Conservation (phyloP, 2,888 invertebrate genomes). For the Sabatieria punctata region DNA sequence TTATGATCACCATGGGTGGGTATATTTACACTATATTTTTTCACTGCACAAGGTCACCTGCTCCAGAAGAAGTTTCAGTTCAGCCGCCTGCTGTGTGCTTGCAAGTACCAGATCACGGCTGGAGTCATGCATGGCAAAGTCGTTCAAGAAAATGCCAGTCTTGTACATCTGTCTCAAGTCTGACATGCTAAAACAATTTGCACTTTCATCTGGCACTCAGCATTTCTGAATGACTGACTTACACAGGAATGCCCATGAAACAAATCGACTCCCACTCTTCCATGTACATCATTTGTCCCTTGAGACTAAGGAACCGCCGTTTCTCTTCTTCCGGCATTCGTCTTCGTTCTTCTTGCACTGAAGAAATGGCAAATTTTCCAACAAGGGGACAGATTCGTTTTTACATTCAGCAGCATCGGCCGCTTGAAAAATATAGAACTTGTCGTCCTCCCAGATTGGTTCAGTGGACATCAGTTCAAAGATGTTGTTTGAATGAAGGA, state of each 20-base stretch:
- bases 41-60: too few relatives aligned
- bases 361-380: too few relatives aligned
- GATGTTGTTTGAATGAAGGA: slow-evolving; percentile 86
- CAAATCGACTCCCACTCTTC: slow-evolving; percentile 94
- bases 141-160: slow-evolving; percentile 87
- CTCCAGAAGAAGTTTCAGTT: slow-evolving; percentile 79
- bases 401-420: slow-evolving; percentile 8
- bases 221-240: too few relatives aligned
- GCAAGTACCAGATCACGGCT: slow-evolving; percentile 89
- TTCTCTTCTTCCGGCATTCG: slow-evolving; percentile 27
- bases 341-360: slow-evolving; percentile 43
- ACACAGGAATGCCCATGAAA: slow-evolving; percentile 83
- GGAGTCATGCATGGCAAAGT: slow-evolving; percentile 96
- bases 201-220: too few relatives aligned
- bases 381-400: too few relatives aligned
- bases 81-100: slow-evolving; percentile 90
- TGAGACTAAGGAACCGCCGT: slow-evolving; percentile 45
- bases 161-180: slow-evolving; percentile 77
- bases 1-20: too few relatives aligned
- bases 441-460: slow-evolving; percentile 37
- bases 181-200: slow-evolving; percentile 57
- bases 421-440: slow-evolving; percentile 9
- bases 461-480: slow-evolving; percentile 82
- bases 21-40: too few relatives aligned
- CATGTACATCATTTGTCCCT: slow-evolving; percentile 98